phyloP scores from a whole-genome alignment of 2,888 invertebrate species.

The Autographa pulchrina region DNA sequence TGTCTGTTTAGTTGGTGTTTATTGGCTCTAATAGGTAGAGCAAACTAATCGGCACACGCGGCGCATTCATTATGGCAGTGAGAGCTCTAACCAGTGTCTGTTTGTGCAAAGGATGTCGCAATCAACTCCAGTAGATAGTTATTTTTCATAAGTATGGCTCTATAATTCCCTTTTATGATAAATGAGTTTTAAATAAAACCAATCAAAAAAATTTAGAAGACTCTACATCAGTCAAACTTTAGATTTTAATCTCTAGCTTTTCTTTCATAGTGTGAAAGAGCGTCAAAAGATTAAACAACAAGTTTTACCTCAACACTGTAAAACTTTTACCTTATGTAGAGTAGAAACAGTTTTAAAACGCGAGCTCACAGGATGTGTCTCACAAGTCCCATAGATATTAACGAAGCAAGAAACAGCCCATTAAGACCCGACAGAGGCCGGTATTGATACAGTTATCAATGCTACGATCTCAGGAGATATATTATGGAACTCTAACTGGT shows the following conservation, averaged over 20 bases:
- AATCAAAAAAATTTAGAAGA: background rate
- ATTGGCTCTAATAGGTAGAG: slow-evolving; percentile 60
- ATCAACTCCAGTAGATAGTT: slow-evolving; percentile 5
- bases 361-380: slow-evolving; percentile 54
- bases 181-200: too few species aligned
- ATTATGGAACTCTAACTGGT: slow-evolving; percentile 78
- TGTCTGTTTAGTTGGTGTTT: slow-evolving; percentile 43
- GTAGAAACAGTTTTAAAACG: slow-evolving; percentile 41
- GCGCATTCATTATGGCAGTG: slow-evolving; percentile 56
- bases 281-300: background rate
- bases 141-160: background rate
- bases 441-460: slow-evolving; percentile 79
- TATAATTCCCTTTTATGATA: too few species aligned
- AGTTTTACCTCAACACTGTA: background rate
- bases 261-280: too few species aligned
- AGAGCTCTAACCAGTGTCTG: slow-evolving; percentile 45
- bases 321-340: slow-evolving; percentile 13
- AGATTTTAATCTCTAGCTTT: background rate
- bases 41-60: slow-evolving; percentile 61
- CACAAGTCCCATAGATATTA: slow-evolving; percentile 57
- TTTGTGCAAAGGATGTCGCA: slow-evolving; percentile 25
- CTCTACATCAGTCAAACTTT: background rate
- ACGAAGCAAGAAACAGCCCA: slow-evolving; percentile 67
- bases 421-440: slow-evolving; percentile 70
- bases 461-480: slow-evolving; percentile 81